Conservation (phyloP, 2,113 vertebrate genomes). For the Hydrolagus affinis region DNA sequence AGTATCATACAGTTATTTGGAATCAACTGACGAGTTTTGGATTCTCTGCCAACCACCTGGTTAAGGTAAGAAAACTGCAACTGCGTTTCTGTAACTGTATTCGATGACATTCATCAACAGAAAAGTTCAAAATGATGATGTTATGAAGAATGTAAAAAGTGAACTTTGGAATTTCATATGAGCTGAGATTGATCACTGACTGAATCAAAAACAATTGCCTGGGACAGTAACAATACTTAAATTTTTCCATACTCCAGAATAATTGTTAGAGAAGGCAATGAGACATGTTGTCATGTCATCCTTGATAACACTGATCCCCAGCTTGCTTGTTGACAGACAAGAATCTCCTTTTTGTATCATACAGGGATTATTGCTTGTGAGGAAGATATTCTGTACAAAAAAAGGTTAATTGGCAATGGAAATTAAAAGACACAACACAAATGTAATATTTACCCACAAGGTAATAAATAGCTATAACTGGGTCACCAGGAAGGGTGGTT, state of each 20-base stretch:
- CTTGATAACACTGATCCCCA: background rate
- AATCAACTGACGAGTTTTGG: too few relatives aligned
- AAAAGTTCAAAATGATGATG: background rate
- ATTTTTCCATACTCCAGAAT: background rate
- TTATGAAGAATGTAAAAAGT: background rate
- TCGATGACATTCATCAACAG: background rate
- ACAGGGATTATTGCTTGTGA: slow-evolving; percentile 13
- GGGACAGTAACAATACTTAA: background rate
- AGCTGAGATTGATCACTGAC: background rate
- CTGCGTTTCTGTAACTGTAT: background rate
- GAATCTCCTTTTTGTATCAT: background rate
- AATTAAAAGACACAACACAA: slow-evolving; percentile 14
- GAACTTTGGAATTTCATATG: background rate
- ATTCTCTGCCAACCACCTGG: too few relatives aligned
- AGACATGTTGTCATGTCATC: background rate
- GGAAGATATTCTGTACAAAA: background rate
- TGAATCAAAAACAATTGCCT: background rate
- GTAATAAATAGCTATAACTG: background rate
- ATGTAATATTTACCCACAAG: background rate
- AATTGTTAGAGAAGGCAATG: background rate
- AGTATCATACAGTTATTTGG: too few relatives aligned
- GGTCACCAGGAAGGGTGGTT: too few relatives aligned
- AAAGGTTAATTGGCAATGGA: background rate
- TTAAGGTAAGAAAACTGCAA: too few relatives aligned
- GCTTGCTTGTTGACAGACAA: background rate